These are phyloP conservation scores for Rhagophthalmus giganteus DNA, from an alignment of 2,888 invertebrate species.

Conservation along the genomic window DNA sequence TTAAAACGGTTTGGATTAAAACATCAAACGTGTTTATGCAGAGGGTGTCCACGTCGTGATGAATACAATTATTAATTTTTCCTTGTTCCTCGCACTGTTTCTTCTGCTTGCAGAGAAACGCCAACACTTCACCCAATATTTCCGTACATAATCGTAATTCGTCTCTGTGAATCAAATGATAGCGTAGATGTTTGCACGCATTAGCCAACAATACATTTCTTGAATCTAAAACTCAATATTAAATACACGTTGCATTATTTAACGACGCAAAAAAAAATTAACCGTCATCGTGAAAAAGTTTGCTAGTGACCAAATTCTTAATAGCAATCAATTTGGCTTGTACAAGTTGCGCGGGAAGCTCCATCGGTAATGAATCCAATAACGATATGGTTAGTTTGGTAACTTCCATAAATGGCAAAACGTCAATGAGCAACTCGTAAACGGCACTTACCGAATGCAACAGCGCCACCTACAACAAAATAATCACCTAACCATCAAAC, in stretches of 20 bases:
- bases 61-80: slow-evolving; percentile 65
- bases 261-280: no score
- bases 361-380: slow-evolving; percentile 73
- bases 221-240: slow-evolving; percentile 71
- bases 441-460: slow-evolving; percentile 82
- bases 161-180: slow-evolving; percentile 79
- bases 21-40: slow-evolving; percentile 81
- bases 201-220: slow-evolving; percentile 80
- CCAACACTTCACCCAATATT: slow-evolving; percentile 83
- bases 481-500: not conserved
- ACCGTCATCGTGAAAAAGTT: slow-evolving; percentile 73
- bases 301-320: slow-evolving; percentile 75
- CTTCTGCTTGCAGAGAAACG: slow-evolving; percentile 62
- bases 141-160: slow-evolving; percentile 83
- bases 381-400: slow-evolving; percentile 80
- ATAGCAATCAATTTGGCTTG: slow-evolving; percentile 83
- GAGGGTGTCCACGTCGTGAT: slow-evolving; percentile 81
- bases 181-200: slow-evolving; percentile 82
- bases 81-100: slow-evolving; percentile 57
- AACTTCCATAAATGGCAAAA: slow-evolving; percentile 74
- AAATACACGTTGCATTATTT: no score
- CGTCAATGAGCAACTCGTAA: slow-evolving; percentile 77
- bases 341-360: slow-evolving; percentile 70
- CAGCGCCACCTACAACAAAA: slow-evolving; percentile 71
- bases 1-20: slow-evolving; percentile 81